Conservation (phyloP, 2,113 vertebrate genomes). For the Aleadryas rufinucha region DNA sequence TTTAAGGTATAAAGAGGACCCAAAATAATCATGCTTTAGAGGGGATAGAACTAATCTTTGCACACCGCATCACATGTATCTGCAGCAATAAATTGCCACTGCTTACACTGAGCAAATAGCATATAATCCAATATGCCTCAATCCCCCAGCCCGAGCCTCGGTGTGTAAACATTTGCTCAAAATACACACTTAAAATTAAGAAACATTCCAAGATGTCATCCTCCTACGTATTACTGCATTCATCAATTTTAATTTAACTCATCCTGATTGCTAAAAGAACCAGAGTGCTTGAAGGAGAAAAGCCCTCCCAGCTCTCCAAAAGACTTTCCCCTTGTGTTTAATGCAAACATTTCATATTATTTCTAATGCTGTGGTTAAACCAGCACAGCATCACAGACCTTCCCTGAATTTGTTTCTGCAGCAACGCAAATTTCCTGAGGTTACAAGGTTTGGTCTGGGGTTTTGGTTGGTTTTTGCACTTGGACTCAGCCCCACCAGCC, state of each 20-base stretch:
- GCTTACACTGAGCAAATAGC: slow-evolving; percentile 7
- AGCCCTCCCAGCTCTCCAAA: background rate
- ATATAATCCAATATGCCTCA: background rate
- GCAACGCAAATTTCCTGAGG: background rate
- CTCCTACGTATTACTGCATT: background rate
- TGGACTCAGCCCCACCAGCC: background rate
- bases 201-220: background rate
- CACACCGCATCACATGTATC: background rate
- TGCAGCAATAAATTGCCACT: slow-evolving; percentile 10
- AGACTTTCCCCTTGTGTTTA: background rate
- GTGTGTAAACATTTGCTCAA: background rate
- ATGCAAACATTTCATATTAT: background rate
- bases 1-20: slow-evolving; percentile 37
- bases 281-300: background rate
- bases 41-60: slow-evolving; percentile 53
- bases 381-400: background rate
- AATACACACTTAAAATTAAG: background rate
- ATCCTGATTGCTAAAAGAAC: background rate
- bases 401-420: background rate
- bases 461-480: background rate
- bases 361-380: background rate
- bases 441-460: background rate
- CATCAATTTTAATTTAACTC: background rate
- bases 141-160: background rate
- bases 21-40: slow-evolving; percentile 47